Conservation (phyloP, 2,113 vertebrate species). For the Turdus rufiventris region DNA sequence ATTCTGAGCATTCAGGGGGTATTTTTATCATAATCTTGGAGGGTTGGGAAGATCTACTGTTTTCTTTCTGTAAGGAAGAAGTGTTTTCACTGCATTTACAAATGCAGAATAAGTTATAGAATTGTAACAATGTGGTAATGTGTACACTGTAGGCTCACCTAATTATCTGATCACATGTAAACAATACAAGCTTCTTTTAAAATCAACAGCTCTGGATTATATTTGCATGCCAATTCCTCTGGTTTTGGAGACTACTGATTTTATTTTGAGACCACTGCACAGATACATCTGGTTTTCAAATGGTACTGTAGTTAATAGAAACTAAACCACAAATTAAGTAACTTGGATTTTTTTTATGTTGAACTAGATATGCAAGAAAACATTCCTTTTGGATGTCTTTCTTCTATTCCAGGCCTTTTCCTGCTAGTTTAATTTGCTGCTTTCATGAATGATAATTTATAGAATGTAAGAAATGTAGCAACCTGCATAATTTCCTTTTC, state of each 20-base stretch:
- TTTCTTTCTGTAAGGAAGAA: constrained; percentile 66
- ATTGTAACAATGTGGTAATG: constrained; percentile 63
- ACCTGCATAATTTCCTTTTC: constrained; percentile 70
- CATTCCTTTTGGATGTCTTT: constrained; percentile 74
- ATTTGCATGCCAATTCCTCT: constrained; percentile 63
- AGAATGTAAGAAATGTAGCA: constrained; percentile 78
- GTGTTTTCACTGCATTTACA: constrained; percentile 6
- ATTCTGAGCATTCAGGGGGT: constrained; percentile 56
- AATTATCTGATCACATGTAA: constrained; percentile 61
- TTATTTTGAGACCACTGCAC: constrained; percentile 67
- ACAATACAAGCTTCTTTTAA: constrained; percentile 68
- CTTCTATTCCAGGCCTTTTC: constrained; percentile 74
- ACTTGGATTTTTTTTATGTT: constrained; percentile 67
- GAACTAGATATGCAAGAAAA: constrained; percentile 72
- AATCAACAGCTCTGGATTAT: constrained; percentile 52
- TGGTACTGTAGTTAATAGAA: constrained; percentile 59
- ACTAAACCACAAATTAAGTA: constrained; percentile 61
- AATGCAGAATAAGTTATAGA: constrained; percentile 53
- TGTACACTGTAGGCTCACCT: constrained; percentile 68
- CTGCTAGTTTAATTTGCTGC: constrained; percentile 75
- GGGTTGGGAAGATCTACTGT: constrained; percentile 57
- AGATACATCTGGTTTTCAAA: constrained; percentile 67
- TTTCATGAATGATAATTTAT: constrained; percentile 74
- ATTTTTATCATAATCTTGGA: constrained; percentile 67
- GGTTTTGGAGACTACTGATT: constrained; percentile 73